A percentile compares a stretch with the other conserved stretches of the same genome.
phyloP scores from a whole-genome alignment of 1,140 invertebrate species.

The Drosophila murphyi region DNA sequence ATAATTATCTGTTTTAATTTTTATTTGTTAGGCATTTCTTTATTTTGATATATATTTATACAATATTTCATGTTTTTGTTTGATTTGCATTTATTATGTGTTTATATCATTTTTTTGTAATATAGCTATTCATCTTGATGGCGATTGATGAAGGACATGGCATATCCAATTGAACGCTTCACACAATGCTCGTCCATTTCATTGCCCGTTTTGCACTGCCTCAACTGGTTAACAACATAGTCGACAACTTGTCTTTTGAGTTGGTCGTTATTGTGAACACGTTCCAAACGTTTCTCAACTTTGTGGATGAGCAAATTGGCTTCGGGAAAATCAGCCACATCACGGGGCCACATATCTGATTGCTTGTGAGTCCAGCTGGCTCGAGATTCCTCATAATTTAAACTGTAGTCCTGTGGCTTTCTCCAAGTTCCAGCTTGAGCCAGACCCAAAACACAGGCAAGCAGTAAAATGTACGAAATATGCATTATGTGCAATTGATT shows the following conservation, averaged over 20 bases:
- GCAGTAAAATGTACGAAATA: constrained; percentile 15
- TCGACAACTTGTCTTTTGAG: constrained; percentile 28
- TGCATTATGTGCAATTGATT: constrained; percentile 34
- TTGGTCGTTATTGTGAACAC: constrained; percentile 20
- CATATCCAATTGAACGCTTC: constrained; percentile 48
- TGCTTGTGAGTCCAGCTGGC: constrained; percentile 44
- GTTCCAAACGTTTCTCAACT: constrained; percentile 58
- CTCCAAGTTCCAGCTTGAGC: constrained; percentile 25
- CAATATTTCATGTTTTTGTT: constrained; percentile 24
- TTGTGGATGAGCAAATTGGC: constrained; percentile 56
- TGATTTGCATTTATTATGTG: neutral
- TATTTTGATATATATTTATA: constrained; percentile 28
- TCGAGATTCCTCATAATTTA: neutral
- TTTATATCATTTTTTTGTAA: neutral
- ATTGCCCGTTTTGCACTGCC: constrained; percentile 39
- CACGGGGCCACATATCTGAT: constrained; percentile 48
- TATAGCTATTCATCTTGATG: constrained; percentile 20
- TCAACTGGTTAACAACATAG: constrained; percentile 37
- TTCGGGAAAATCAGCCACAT: constrained; percentile 49
- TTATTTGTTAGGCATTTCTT: constrained; percentile 27
- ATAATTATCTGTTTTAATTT: constrained; percentile 5
- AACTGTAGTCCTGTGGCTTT: constrained; percentile 22
- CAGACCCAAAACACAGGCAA: constrained; percentile 31
- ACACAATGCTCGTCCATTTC: constrained; percentile 61
- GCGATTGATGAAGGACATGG: constrained; percentile 59